Evolutionary conservation across 2,888 invertebrate genomes (phyloP).

Genomic region (Heliconius ethilla): DNA sequence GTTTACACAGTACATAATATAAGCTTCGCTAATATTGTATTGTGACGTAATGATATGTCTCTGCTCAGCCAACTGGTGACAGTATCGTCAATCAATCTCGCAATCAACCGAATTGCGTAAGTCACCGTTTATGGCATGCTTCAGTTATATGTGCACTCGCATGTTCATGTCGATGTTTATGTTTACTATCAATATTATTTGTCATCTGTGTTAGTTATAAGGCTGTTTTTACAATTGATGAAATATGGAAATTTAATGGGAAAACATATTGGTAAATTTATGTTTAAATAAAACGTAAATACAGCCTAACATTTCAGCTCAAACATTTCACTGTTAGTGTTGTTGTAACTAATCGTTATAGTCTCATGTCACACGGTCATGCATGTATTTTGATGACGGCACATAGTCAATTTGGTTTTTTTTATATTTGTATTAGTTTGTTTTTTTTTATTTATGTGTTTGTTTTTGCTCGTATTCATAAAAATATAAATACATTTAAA

Average conservation of each 20-base stretch:
- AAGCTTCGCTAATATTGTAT: constrained; percentile 72
- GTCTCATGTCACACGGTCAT: constrained; percentile 35
- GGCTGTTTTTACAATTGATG: constrained; percentile 50
- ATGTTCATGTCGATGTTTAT: constrained; percentile 62
- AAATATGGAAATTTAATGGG: background rate
- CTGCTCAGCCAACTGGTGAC: constrained; percentile 94
- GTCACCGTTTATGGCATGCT: constrained; percentile 75
- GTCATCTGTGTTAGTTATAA: constrained; percentile 37
- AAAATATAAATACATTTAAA: background rate
- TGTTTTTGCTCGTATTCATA: constrained; percentile 36
- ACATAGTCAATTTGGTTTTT: constrained; percentile 47
- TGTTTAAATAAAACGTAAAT: constrained; percentile 28
- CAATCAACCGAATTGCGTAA: constrained; percentile 96
- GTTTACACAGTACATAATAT: constrained; percentile 11
- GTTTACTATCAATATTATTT: constrained; percentile 48
- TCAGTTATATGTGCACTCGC: constrained; percentile 55
- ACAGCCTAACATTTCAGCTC: constrained; percentile 32
- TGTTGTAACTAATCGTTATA: constrained; percentile 34
- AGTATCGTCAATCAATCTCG: constrained; percentile 95
- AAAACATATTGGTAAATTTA: background rate
- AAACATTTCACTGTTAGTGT: constrained; percentile 34
- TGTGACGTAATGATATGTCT: constrained; percentile 79
- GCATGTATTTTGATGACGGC: constrained; percentile 36
- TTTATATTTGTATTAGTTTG: constrained; percentile 55
- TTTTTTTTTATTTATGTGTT: constrained; percentile 33